Conservation (phyloP, 2,888 invertebrate genomes). For the Meiosimyza platycephala region DNA sequence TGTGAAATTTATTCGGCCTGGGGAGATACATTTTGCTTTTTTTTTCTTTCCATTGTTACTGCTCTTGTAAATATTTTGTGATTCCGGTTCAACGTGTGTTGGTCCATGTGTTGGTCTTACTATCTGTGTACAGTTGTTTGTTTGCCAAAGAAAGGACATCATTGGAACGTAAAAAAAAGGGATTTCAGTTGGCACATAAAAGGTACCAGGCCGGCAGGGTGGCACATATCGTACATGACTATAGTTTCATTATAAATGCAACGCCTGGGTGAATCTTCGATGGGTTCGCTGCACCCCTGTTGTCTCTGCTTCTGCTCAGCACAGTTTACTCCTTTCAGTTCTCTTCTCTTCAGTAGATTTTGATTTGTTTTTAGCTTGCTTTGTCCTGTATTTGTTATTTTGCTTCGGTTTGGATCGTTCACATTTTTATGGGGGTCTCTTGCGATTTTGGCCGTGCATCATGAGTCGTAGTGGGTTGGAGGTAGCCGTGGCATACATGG, state of each 20-base stretch:
- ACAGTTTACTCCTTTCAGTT: background rate
- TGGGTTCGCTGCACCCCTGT: conserved; percentile 14
- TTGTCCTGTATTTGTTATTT: too few relatives aligned
- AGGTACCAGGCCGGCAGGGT: conserved; percentile 16
- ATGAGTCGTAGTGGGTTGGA: background rate
- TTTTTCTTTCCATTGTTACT: background rate
- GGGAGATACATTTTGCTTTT: too few relatives aligned
- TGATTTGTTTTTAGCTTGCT: background rate
- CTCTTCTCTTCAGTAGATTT: background rate
- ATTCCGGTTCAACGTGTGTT: background rate
- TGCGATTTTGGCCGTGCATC: background rate
- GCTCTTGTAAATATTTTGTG: conserved; percentile 21
- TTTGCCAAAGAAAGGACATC: conserved; percentile 16
- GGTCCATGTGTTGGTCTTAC: background rate
- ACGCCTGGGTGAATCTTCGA: conserved; percentile 36
- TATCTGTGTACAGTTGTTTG: conserved; percentile 5
- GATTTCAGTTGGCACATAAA: conserved; percentile 33
- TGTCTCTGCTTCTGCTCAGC: background rate
- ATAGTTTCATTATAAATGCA: conserved; percentile 38
- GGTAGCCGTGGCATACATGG: conserved; percentile 15
- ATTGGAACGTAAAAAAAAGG: conserved; percentile 23
- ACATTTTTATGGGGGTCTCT: background rate
- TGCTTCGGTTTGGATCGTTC: too few relatives aligned
- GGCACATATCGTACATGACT: conserved; percentile 4
- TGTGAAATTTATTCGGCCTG: background rate